These are phyloP conservation scores for Argopecten irradians DNA, from an alignment of 1,140 invertebrate species.

Conservation along the genomic window DNA sequence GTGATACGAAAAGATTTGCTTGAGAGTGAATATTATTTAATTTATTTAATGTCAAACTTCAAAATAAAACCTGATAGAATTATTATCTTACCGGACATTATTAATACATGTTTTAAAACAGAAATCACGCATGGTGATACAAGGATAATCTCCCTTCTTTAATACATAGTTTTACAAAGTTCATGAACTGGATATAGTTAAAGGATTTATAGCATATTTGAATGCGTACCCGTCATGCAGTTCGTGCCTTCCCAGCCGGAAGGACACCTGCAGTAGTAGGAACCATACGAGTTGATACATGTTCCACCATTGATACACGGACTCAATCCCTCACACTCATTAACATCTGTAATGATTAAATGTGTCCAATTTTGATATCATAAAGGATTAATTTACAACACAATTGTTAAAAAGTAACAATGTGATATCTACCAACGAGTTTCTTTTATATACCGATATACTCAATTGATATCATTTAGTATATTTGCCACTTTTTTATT, in stretches of 20 bases:
- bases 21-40: neutral
- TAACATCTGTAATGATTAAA: constrained; percentile 56
- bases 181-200: neutral
- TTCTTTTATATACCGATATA: too few species aligned
- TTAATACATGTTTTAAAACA: too few species aligned
- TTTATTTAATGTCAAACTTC: neutral
- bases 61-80: neutral
- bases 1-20: neutral
- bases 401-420: too few species aligned
- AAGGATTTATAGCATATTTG: neutral
- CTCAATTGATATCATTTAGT: too few species aligned
- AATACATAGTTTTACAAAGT: too few species aligned
- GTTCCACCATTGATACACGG: constrained; percentile 68
- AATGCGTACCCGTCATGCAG: constrained; percentile 56
- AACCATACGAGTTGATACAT: constrained; percentile 65
- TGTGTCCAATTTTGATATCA: too few species aligned
- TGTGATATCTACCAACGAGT: too few species aligned
- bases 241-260: constrained; percentile 57
- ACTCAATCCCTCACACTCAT: constrained; percentile 63
- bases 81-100: neutral
- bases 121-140: too few species aligned
- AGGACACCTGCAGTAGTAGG: constrained; percentile 63
- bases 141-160: too few species aligned
- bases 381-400: too few species aligned
- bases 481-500: too few species aligned